These are phyloP conservation scores for Stomatorhinus walkeri DNA, from an alignment of 2,797 vertebrate genomes.

Conservation along the genomic window DNA sequence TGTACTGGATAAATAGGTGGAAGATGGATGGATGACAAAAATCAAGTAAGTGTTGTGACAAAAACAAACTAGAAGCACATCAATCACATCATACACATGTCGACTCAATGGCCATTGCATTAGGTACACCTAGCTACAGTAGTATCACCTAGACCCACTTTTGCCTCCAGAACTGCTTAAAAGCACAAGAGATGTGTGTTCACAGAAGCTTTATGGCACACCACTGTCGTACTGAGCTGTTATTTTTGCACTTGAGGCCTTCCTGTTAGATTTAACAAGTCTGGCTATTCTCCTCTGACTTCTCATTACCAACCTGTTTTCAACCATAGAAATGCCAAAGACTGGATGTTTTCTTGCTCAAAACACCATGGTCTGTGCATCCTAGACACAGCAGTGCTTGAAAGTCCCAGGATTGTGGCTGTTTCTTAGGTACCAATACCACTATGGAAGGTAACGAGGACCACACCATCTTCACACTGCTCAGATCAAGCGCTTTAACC, in stretches of 20 bases:
- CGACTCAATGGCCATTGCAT: background rate
- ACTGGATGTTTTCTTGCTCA: background rate
- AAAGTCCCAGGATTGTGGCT: background rate
- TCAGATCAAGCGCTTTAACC: background rate
- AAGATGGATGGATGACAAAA: conserved; percentile 1
- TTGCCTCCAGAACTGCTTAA: background rate
- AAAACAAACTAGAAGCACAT: background rate
- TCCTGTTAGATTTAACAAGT: background rate
- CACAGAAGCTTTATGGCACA: background rate
- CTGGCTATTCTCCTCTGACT: background rate
- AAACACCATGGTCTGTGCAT: background rate
- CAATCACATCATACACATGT: background rate
- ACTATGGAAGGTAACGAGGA: background rate
- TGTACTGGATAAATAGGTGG: background rate
- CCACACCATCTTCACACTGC: background rate
- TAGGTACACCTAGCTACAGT: background rate
- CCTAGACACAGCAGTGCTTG: background rate
- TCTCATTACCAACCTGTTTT: background rate
- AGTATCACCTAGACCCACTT: background rate
- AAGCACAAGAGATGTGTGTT: background rate
- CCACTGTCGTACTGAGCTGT: background rate
- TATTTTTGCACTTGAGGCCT: background rate
- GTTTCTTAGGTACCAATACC: background rate
- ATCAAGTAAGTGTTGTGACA: background rate
- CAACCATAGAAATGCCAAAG: background rate